A percentile compares a stretch with the other conserved stretches of the same genome.
Evolutionary conservation across 2,888 invertebrate genomes (phyloP).

Genomic region (Hemaris fuciformis): DNA sequence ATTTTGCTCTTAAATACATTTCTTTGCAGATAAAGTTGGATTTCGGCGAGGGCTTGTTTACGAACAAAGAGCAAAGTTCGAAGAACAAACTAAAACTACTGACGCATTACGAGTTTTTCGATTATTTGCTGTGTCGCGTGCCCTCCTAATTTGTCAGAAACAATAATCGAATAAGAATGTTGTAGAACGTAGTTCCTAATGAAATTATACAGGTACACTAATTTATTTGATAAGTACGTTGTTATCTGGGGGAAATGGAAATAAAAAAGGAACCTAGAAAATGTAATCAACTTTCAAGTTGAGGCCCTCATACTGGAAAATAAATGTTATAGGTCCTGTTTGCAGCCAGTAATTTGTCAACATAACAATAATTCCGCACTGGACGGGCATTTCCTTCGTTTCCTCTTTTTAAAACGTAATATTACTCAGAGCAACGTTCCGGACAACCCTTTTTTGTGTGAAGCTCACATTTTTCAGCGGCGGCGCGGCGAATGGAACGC

Average conservation of each 20-base stretch:
- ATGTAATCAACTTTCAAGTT: not conserved
- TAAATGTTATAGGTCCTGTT: not conserved
- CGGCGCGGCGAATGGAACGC: slow-evolving; percentile 53
- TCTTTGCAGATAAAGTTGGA: slow-evolving; percentile 44
- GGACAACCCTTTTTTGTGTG: slow-evolving; percentile 55
- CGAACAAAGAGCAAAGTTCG: slow-evolving; percentile 50
- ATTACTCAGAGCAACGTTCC: slow-evolving; percentile 47
- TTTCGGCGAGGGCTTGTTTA: slow-evolving; percentile 46
- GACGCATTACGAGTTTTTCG: slow-evolving; percentile 52
- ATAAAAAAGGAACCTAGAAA: not conserved
- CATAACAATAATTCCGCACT: slow-evolving; percentile 45
- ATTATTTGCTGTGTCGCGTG: slow-evolving; percentile 35
- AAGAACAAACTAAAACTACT: slow-evolving; percentile 54
- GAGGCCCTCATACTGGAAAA: not conserved
- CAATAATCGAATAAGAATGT: slow-evolving; percentile 20
- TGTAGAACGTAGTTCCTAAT: slow-evolving; percentile 20
- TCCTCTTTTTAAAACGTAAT: slow-evolving; percentile 50
- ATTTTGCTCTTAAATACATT: slow-evolving; percentile 26
- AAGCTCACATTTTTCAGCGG: slow-evolving; percentile 61
- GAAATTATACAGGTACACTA: slow-evolving; percentile 5
- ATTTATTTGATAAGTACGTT: not conserved
- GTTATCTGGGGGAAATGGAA: not conserved
- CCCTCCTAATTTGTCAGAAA: slow-evolving; percentile 31
- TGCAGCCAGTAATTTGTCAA: slow-evolving; percentile 47
- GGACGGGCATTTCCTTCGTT: slow-evolving; percentile 41